Percentiles rank a stretch among this genome's conserved stretches.
These are phyloP conservation scores for Cosmorhoe ocellata DNA, from an alignment of 2,888 invertebrate genomes.

Conservation along the genomic window DNA sequence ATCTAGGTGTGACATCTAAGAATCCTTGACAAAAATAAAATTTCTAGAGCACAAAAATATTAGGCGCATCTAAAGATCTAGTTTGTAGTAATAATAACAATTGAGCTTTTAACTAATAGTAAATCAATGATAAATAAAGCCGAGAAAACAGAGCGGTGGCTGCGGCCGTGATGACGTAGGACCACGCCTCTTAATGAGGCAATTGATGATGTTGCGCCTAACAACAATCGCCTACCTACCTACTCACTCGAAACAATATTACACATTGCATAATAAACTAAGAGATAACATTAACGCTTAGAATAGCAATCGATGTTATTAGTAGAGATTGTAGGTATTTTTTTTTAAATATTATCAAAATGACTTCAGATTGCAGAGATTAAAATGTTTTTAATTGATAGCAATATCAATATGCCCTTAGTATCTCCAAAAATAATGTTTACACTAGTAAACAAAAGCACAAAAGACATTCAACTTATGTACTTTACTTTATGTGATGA, in stretches of 20 bases:
- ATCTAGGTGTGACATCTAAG: not conserved
- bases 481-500: too few relatives aligned
- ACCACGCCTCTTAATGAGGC: slow-evolving; percentile 53
- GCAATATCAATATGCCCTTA: slow-evolving; percentile 33
- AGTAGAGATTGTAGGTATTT: too few relatives aligned
- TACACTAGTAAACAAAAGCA: too few relatives aligned
- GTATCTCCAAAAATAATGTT: too few relatives aligned
- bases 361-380: slow-evolving; percentile 26
- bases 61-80: slow-evolving; percentile 14
- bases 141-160: slow-evolving; percentile 20
- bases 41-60: slow-evolving; percentile 3
- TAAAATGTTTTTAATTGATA: slow-evolving; percentile 36
- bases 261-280: not conserved
- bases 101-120: too few relatives aligned
- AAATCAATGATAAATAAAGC: not conserved
- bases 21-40: slow-evolving; percentile 25
- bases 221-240: slow-evolving; percentile 7
- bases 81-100: slow-evolving; percentile 25
- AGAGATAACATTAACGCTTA: too few relatives aligned
- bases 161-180: slow-evolving; percentile 43
- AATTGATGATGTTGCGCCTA: slow-evolving; percentile 23
- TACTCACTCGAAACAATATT: not conserved
- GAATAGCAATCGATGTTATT: too few relatives aligned
- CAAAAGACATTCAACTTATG: too few relatives aligned
- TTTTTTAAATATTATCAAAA: too few relatives aligned